Conservation (phyloP, 2,113 vertebrate species). For the Dicerorhinus sumatrensis region DNA sequence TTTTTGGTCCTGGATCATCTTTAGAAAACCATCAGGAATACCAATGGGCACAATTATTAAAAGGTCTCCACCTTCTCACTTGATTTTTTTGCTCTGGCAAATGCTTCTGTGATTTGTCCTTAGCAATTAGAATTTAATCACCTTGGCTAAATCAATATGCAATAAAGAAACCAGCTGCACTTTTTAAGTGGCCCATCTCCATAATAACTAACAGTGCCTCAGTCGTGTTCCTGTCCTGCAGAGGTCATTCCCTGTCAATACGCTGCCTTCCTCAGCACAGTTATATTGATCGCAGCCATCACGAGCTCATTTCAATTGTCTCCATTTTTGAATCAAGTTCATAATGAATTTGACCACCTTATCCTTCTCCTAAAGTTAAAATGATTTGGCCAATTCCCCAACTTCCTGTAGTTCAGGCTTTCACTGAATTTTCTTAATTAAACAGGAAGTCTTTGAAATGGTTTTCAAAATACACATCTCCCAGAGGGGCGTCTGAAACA, state of each 20-base stretch:
- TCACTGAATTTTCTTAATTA: background rate
- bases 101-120: constrained; percentile 75
- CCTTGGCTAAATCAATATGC: constrained; percentile 74
- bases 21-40: constrained; percentile 71
- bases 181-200: constrained; percentile 20
- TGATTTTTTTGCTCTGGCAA: constrained; percentile 66
- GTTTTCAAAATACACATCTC: constrained; percentile 39
- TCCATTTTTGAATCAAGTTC: background rate
- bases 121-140: constrained; percentile 80
- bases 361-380: constrained; percentile 57
- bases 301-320: background rate
- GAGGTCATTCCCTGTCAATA: constrained; percentile 27
- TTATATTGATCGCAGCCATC: background rate
- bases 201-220: constrained; percentile 1
- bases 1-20: constrained; percentile 30
- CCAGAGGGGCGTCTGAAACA: background rate
- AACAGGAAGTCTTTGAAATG: constrained; percentile 29
- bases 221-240: constrained; percentile 37
- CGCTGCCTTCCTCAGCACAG: background rate
- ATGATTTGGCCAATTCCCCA: background rate
- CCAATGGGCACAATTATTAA: constrained; percentile 52
- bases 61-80: constrained; percentile 69
- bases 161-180: constrained; percentile 63
- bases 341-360: background rate
- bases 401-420: background rate